phyloP scores from a whole-genome alignment of 2,888 invertebrate species.

The Calameuta filiformis region DNA sequence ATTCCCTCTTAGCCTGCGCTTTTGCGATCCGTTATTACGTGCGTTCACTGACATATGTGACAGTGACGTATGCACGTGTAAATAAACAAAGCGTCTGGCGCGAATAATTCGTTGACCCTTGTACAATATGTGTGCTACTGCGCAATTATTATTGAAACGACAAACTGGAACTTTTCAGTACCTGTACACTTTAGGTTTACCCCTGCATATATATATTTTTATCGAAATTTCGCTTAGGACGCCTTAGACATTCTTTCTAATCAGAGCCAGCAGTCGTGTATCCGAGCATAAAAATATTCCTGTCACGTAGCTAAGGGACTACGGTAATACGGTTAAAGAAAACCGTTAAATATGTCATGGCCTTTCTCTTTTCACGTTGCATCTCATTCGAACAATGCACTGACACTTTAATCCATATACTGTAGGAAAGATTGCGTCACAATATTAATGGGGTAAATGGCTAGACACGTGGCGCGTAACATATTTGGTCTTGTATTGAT shows the following conservation, averaged over 20 bases:
- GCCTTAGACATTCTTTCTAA: not conserved
- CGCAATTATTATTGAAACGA: not conserved
- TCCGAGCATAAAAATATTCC: not conserved
- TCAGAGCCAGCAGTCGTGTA: not conserved
- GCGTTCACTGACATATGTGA: not conserved
- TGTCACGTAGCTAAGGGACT: not conserved
- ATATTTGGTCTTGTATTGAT: constrained; percentile 48
- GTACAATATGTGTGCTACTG: not conserved
- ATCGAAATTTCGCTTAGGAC: not conserved
- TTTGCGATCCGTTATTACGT: not conserved
- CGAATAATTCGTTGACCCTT: not conserved
- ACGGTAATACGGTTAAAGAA: not conserved
- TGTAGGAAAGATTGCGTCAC: not conserved
- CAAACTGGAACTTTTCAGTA: not conserved
- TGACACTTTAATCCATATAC: not conserved
- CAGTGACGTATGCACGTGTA: not conserved
- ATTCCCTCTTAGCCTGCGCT: not conserved
- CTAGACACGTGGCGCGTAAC: constrained; percentile 51
- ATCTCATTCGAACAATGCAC: not conserved
- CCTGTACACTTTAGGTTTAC: not conserved
- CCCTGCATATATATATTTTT: not conserved
- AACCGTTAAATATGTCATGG: not conserved
- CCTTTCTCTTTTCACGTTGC: not conserved
- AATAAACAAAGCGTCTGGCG: not conserved
- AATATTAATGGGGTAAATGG: constrained; percentile 2